Evolutionary conservation across 2,113 vertebrate species (phyloP), one percentile per base, ranked within the genome.

Genomic region (Pterophyllum scalare): DNA sequence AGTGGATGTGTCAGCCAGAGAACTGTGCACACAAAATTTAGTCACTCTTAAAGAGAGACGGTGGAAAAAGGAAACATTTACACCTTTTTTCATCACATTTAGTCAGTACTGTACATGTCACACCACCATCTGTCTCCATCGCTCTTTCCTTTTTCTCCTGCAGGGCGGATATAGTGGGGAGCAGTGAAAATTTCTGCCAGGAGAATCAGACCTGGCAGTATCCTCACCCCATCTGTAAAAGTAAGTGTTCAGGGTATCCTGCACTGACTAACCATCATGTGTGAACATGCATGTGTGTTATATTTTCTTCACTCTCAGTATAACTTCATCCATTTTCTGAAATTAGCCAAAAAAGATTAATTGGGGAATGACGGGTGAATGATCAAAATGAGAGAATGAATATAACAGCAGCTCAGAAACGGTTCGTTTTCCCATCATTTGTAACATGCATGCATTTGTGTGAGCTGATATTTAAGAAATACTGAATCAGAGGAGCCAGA

Each of bases 151-250:
- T 67, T 82, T 80, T 79, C 61, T 60, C 75, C 80, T 85, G 59
- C 93, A 96, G 96, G 91, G 91, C 91, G 5, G 88, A 93, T 61
- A 81, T 96, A 52, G 87, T 95, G 72, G 95, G 96, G 85, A 95
- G 88, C 89, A 92, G 87, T 64, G 94, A 96, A 75, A 96, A 96
- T 87, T 84, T 93, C 92, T 96, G 96, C 88, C 94, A 90, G 80
- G 87, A 93, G 46, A 93, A 95, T 81, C 93, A 93, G 88, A 96
- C 92, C 72, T 96, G 96, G 96, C 93, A 92, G 80, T 86, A 94
- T 81, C 94, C 95, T 89, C 95, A 96, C 65, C 95, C 96, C 78
- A 89, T 94, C 91, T 96, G 96, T 87, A 94, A 93, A 79, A 91
- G 96, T 96, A 94, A 94, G 96, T 89, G 81, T 89, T 59, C 75